A percentile compares a stretch with the other conserved stretches of the same genome.
Evolutionary conservation across 2,113 vertebrate species (phyloP).

Genomic region (Ceuthmochares aereus): DNA sequence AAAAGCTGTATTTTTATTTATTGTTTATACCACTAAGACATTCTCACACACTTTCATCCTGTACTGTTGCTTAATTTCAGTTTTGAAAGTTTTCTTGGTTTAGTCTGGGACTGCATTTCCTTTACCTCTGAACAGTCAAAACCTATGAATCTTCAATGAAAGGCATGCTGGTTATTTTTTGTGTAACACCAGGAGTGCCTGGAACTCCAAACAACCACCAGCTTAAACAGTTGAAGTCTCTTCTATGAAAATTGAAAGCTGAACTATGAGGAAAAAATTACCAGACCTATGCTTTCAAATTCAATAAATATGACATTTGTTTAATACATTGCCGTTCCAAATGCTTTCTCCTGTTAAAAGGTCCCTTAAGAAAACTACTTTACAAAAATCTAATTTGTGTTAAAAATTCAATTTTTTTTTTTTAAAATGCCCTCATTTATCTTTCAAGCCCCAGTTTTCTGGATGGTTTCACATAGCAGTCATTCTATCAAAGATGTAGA

Average conservation of each 20-base stretch:
- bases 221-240: background rate
- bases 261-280: background rate
- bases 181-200: background rate
- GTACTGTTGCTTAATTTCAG: background rate
- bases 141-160: background rate
- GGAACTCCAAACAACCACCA: background rate
- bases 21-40: background rate
- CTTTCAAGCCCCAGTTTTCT: background rate
- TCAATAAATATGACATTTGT: background rate
- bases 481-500: background rate
- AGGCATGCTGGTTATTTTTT: background rate
- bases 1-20: background rate
- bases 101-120: background rate
- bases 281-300: background rate
- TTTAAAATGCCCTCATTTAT: background rate
- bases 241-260: constrained; percentile 1
- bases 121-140: background rate
- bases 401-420: background rate
- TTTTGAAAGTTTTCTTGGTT: background rate
- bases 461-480: background rate
- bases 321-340: background rate
- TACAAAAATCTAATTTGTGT: background rate
- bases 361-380: background rate
- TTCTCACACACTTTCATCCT: background rate
- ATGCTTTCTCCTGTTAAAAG: background rate